Conservation (phyloP, 2,797 vertebrate genomes). For the Phrynocephalus vlangalii region DNA sequence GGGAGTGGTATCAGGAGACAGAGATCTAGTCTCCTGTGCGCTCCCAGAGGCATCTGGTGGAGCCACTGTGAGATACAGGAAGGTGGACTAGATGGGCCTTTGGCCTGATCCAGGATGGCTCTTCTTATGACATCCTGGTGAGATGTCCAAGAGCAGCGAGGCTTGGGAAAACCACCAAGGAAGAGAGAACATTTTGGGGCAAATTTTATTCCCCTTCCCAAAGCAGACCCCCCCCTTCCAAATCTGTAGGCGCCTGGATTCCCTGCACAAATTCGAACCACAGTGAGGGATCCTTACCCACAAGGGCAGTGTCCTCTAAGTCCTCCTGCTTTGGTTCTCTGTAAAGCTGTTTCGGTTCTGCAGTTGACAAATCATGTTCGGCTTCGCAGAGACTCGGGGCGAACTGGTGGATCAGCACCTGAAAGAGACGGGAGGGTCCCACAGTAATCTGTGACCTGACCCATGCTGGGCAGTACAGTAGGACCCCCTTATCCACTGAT, state of each 20-base stretch:
- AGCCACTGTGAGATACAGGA: too few species aligned
- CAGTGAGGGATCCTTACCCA: background rate
- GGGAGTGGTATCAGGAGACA: too few species aligned
- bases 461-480: too few species aligned
- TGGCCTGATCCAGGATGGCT: too few species aligned
- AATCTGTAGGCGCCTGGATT: too few species aligned
- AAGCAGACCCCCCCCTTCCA: too few species aligned
- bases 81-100: too few species aligned
- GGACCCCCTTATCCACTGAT: too few species aligned
- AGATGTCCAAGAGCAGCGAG: background rate
- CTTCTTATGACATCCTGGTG: too few species aligned
- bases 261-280: too few species aligned
- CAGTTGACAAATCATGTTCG: background rate
- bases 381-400: background rate
- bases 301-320: background rate
- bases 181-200: background rate
- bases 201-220: background rate
- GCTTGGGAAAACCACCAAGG: background rate
- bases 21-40: too few species aligned
- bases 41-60: too few species aligned
- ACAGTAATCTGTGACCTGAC: background rate
- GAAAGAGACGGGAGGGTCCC: background rate
- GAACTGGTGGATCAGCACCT: background rate
- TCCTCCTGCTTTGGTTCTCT: background rate
- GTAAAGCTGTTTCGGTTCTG: background rate